Base-by-base conservation (phyloP, 1,140 invertebrate genomes). In the Solenopsis fugax region DNA sequence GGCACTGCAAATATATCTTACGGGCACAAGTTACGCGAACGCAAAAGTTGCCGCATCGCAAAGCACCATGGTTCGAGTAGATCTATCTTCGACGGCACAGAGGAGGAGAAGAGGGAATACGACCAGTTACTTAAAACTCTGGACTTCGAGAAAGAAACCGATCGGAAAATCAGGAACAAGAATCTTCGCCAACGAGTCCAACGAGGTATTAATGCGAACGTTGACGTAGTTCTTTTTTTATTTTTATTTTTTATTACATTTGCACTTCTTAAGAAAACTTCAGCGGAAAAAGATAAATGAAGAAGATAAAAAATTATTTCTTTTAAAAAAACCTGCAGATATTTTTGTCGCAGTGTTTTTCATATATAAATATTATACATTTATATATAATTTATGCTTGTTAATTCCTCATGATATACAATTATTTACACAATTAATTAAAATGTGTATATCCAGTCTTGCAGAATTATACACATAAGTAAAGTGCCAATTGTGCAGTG, bases 61-160 rank as follows among this genome's bases (percentile, higher is more conserved):
- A 62, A 69, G 41, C 5, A 65, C 13, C 86, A 58, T 45, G 65
- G 16, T 21, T 24, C 24, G 10, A 16, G 24, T n/a, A 62, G 45
- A 67, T 76, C 77, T 12, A 50, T 45, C 41, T 73, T 78, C 60
- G 77, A 91, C 21, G n/a, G n/a, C 18, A 16, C 60, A 12, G 48
- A 84, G 0, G 62, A 78, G 34, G 87, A 90, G 24, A 81, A 67
- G 69, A 87, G 82, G n/a, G 64, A 91, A 29, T 73, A 86, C 12
- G 88, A 90, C 2, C 88, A 88, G 5, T 21, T 90, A 50, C 34
- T 87, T 13, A 86, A 90, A 24, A 87, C 34, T 4, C 12, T 69
- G 24, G 88, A 92, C 0, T 93, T 92, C 37, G 88, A 86, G 37
- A 54, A 87, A n/a, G 85, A 86, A n/a, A 92, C 90, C 1, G 73